Conservation (phyloP, 2,888 invertebrate genomes). For the Eugnorisma glareosa region DNA sequence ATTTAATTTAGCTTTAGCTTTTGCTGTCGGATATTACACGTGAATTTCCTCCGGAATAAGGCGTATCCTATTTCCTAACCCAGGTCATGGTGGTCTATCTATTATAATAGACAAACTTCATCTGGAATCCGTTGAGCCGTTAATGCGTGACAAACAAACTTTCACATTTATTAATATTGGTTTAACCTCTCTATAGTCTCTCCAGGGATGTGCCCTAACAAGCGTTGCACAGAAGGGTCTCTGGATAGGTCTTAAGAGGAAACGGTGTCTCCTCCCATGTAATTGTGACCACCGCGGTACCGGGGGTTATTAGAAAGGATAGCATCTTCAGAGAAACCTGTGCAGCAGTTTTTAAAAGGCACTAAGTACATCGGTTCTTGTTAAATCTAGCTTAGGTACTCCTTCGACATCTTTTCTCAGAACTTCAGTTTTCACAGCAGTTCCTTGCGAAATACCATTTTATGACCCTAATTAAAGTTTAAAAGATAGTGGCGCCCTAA, state of each 20-base stretch:
- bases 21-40: background rate
- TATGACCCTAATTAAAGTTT: conserved; percentile 18
- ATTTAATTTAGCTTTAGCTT: background rate
- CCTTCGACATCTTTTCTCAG: background rate
- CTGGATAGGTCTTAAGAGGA: background rate
- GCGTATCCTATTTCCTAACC: background rate
- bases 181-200: background rate
- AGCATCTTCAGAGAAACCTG: background rate
- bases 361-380: too few relatives aligned
- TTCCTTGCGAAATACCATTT: conserved; percentile 11
- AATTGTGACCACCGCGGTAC: background rate
- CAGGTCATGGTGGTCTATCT: too few relatives aligned
- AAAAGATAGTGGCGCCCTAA: conserved; percentile 11
- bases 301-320: background rate
- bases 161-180: background rate
- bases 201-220: background rate
- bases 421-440: background rate
- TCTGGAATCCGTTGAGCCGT: background rate
- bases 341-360: background rate
- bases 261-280: background rate
- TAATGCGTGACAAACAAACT: background rate
- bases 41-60: background rate
- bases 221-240: background rate
- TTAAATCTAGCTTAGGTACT: background rate
- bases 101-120: background rate